Conservation (phyloP, 2,113 vertebrate genomes). For the Heteronetta atricapilla region DNA sequence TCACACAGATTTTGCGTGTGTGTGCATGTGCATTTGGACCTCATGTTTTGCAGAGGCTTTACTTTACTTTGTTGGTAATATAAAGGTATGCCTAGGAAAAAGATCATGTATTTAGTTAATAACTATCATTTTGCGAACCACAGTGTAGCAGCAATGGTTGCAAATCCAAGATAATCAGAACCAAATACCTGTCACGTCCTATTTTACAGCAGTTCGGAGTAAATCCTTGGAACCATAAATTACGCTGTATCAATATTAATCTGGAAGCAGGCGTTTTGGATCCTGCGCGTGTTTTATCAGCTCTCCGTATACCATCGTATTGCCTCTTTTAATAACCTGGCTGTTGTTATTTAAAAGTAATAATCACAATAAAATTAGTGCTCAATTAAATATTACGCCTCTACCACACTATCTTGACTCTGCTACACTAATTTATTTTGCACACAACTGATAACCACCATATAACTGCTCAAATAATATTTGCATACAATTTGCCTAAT, state of each 20-base stretch:
- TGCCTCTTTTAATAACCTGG: conserved; percentile 56
- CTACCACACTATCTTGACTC: conserved; percentile 54
- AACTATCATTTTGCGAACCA: conserved; percentile 54
- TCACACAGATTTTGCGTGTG: not conserved
- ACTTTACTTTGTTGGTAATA: conserved; percentile 66
- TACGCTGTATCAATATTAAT: conserved; percentile 65
- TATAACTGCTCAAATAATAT: conserved; percentile 72
- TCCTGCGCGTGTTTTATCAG: conserved; percentile 61
- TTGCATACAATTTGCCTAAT: conserved; percentile 79
- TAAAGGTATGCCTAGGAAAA: conserved; percentile 46
- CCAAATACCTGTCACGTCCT: conserved; percentile 67
- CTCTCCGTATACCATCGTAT: conserved; percentile 49
- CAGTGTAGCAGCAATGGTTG: conserved; percentile 18
- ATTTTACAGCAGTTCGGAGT: conserved; percentile 64
- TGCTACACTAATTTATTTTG: conserved; percentile 76
- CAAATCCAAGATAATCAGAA: conserved; percentile 67
- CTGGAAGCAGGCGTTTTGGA: conserved; percentile 50
- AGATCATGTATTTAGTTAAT: conserved; percentile 51
- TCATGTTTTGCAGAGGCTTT: conserved; percentile 50
- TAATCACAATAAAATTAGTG: conserved; percentile 73
- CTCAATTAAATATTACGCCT: conserved; percentile 67
- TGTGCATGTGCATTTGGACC: not conserved
- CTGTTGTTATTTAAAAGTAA: conserved; percentile 75
- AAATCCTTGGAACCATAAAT: conserved; percentile 68
- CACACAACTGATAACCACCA: conserved; percentile 68